Percentiles rank a stretch among this genome's conserved stretches.
phyloP scores from a whole-genome alignment of 1,140 invertebrate genomes.

The Drosophila ambigua region DNA sequence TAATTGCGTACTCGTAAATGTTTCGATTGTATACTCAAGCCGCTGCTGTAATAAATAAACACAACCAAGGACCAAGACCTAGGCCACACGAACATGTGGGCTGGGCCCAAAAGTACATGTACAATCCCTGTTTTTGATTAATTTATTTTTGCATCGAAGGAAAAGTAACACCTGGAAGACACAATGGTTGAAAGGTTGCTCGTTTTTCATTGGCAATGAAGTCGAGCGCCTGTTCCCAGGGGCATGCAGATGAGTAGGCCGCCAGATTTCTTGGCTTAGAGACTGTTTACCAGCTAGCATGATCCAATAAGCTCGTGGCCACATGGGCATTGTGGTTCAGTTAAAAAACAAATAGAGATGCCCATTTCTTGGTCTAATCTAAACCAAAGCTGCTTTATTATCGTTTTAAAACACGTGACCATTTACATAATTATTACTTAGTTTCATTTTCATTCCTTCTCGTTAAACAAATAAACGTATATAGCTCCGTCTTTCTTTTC shows the following conservation, averaged over 20 bases:
- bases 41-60: conserved; percentile 42
- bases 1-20: background rate
- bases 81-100: conserved; percentile 6
- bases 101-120: conserved; percentile 15
- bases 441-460: conserved; percentile 34
- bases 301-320: background rate
- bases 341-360: background rate
- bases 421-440: conserved; percentile 73
- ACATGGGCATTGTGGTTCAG: background rate
- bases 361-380: conserved; percentile 20
- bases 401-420: conserved; percentile 57
- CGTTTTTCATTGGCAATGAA: no score
- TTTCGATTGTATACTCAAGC: conserved; percentile 46
- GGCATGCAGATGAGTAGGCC: no score
- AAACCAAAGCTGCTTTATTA: conserved; percentile 60
- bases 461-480: conserved; percentile 59
- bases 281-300: no score
- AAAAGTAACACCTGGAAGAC: background rate
- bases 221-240: no score
- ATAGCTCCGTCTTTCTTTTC: conserved; percentile 11
- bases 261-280: no score
- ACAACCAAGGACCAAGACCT: conserved; percentile 5
- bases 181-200: no score
- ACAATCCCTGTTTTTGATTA: background rate
- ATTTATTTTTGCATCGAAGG: background rate